Conservation (phyloP, 2,797 vertebrate genomes). For the Phataginus tricuspis region DNA sequence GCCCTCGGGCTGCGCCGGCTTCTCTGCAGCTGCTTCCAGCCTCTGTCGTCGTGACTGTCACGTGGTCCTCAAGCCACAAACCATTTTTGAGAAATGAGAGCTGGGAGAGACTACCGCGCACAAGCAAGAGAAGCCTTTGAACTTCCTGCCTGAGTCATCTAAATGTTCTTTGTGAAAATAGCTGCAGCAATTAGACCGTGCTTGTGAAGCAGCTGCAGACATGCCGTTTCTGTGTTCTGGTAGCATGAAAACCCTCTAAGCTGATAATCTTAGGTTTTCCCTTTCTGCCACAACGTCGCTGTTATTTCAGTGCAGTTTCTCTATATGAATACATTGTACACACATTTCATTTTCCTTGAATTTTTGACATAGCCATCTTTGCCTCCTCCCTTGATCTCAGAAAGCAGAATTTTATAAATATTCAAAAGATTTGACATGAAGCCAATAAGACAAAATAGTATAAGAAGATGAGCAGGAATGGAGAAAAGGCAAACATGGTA, state of each 20-base stretch:
- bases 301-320: neutral
- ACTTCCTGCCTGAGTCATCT: constrained; percentile 67
- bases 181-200: constrained; percentile 76
- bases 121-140: constrained; percentile 65
- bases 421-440: constrained; percentile 4
- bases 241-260: constrained; percentile 68
- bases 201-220: constrained; percentile 72
- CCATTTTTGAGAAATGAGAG: constrained; percentile 78
- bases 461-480: neutral
- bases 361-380: constrained; percentile 57
- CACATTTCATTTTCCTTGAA: constrained; percentile 45
- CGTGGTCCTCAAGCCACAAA: constrained; percentile 82
- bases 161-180: constrained; percentile 63
- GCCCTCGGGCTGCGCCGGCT: constrained; percentile 81
- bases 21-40: constrained; percentile 79
- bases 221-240: constrained; percentile 64
- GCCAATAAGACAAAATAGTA: constrained; percentile 9
- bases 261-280: constrained; percentile 63
- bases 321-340: neutral
- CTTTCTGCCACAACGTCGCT: constrained; percentile 45
- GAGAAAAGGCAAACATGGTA: constrained; percentile 34
- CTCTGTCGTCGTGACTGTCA: constrained; percentile 75
- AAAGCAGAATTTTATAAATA: constrained; percentile 30
- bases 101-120: constrained; percentile 73
- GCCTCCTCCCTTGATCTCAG: constrained; percentile 61